A percentile compares a stretch with the other conserved stretches of the same genome.
Evolutionary conservation across 1,140 invertebrate genomes (phyloP).

Genomic region (Octopus bimaculoides): DNA sequence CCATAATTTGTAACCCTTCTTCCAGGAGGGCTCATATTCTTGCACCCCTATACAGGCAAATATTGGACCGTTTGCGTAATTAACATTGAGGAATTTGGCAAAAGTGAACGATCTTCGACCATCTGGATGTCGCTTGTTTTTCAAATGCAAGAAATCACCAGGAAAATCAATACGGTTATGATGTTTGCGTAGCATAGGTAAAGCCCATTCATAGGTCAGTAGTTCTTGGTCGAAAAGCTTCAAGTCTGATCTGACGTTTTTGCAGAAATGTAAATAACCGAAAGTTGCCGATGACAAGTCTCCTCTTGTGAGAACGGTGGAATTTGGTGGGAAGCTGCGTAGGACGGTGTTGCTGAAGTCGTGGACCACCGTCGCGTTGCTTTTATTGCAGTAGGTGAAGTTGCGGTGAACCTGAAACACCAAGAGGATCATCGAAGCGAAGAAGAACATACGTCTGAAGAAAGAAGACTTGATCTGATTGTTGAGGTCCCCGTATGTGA

Average conservation of each 20-base stretch:
- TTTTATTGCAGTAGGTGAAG: constrained; percentile 40
- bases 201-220: constrained; percentile 50
- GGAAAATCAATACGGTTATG: constrained; percentile 42
- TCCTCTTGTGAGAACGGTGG: constrained; percentile 47
- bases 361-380: constrained; percentile 37
- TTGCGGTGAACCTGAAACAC: constrained; percentile 32
- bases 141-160: constrained; percentile 38
- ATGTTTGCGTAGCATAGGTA: constrained; percentile 38
- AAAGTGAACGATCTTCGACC: constrained; percentile 45
- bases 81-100: constrained; percentile 44
- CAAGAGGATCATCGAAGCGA: neutral
- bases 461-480: neutral
- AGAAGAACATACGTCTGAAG: neutral
- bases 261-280: constrained; percentile 51
- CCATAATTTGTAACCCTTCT: constrained; percentile 35
- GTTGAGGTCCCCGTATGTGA: constrained; percentile 31
- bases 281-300: constrained; percentile 49
- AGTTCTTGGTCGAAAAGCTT: constrained; percentile 52
- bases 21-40: constrained; percentile 47
- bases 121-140: constrained; percentile 28
- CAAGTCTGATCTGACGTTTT: constrained; percentile 46
- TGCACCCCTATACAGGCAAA: constrained; percentile 53
- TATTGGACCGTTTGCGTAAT: constrained; percentile 41
- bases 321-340: constrained; percentile 35
- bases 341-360: constrained; percentile 44